These are phyloP conservation scores for Belgica antarctica DNA, from an alignment of 2,888 invertebrate genomes.

Conservation along the genomic window DNA sequence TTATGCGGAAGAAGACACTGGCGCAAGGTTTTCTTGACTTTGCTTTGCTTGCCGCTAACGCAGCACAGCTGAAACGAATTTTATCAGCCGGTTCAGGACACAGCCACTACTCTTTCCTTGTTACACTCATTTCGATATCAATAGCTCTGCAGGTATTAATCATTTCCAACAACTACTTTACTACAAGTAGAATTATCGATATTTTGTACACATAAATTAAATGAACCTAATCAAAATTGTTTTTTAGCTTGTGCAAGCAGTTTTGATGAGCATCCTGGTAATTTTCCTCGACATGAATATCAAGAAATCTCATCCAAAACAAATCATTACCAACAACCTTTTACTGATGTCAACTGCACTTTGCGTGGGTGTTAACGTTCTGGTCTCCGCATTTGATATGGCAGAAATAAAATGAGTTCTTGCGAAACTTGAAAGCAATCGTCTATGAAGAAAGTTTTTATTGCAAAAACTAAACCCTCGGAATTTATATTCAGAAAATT, in stretches of 20 bases:
- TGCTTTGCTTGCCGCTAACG: slow-evolving; percentile 38
- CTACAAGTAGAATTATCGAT: too few species aligned
- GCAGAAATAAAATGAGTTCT: slow-evolving; percentile 30
- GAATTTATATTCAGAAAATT: slow-evolving; percentile 43
- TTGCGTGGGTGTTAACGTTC: slow-evolving; percentile 22
- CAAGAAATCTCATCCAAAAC: slow-evolving; percentile 22
- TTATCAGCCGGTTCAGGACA: slow-evolving; percentile 20
- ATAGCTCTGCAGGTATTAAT: slow-evolving; percentile 30
- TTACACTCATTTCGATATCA: slow-evolving; percentile 29
- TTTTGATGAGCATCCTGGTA: slow-evolving; percentile 34
- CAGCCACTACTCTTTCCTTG: slow-evolving; percentile 15
- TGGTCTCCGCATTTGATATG: slow-evolving; percentile 35
- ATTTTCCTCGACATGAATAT: slow-evolving; percentile 33
- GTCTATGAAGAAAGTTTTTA: too few species aligned
- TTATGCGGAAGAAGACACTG: too few species aligned
- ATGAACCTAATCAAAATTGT: neutral
- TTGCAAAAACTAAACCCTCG: neutral
- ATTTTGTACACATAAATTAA: neutral
- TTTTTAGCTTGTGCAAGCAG: slow-evolving; percentile 29
- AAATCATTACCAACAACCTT: slow-evolving; percentile 32
- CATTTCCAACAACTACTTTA: neutral
- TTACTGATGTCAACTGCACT: slow-evolving; percentile 18
- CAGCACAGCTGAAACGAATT: slow-evolving; percentile 36
- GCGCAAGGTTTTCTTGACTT: slow-evolving; percentile 39
- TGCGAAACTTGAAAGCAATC: too few species aligned